phyloP scores from a whole-genome alignment of 2,888 invertebrate species.

The Orgyia antiqua region DNA sequence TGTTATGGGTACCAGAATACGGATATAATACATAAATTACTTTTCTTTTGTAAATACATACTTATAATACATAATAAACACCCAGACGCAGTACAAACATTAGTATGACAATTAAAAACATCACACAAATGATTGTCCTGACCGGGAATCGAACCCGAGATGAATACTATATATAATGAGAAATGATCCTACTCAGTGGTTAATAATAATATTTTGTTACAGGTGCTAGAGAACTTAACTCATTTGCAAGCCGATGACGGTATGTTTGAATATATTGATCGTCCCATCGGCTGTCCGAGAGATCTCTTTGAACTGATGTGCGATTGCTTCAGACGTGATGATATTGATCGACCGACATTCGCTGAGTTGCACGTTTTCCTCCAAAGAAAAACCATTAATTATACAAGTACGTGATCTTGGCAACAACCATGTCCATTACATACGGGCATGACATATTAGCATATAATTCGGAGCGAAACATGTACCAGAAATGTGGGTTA shows the following conservation, averaged over 20 bases:
- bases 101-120: no score
- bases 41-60: no score
- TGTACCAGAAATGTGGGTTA: slow-evolving; percentile 5
- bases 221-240: slow-evolving; percentile 89
- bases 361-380: slow-evolving; percentile 89
- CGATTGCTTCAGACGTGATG: slow-evolving; percentile 90
- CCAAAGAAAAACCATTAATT: slow-evolving; percentile 68
- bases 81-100: no score
- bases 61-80: no score
- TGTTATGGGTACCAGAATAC: no score
- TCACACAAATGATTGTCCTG: no score
- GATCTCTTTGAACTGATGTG: slow-evolving; percentile 91
- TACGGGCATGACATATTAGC: slow-evolving; percentile 30
- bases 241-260: slow-evolving; percentile 82
- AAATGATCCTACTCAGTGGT: no score
- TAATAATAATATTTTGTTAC: slow-evolving; percentile 7
- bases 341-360: slow-evolving; percentile 86
- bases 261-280: slow-evolving; percentile 80
- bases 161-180: no score
- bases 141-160: no score
- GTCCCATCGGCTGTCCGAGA: slow-evolving; percentile 84
- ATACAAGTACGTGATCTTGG: slow-evolving; percentile 50
- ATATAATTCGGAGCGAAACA: slow-evolving; percentile 27
- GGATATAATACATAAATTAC: no score
- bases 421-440: slow-evolving; percentile 22